Percentiles rank a stretch among this genome's conserved stretches.
These are phyloP conservation scores for Amphibalanus amphitrite DNA, from an alignment of 1,140 invertebrate genomes.

Conservation along the genomic window DNA sequence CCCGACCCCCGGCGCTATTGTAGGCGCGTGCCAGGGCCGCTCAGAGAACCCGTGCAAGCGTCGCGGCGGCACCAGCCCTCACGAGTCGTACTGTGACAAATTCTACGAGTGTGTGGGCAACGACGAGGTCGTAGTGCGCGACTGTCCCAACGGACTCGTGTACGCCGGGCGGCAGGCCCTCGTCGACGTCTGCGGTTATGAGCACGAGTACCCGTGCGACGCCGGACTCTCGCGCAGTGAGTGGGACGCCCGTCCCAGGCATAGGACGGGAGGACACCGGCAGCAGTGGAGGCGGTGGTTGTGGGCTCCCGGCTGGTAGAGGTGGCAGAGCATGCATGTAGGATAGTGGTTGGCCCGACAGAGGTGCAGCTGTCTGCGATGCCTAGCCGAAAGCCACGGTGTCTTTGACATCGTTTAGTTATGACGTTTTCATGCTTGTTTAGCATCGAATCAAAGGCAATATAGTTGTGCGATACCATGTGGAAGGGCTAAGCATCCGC, in stretches of 20 bases:
- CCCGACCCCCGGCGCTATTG: background rate
- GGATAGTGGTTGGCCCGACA: background rate
- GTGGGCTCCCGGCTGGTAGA: background rate
- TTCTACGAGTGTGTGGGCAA: constrained; percentile 26
- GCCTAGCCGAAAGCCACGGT: too few relatives aligned
- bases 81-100: constrained; percentile 28
- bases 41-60: constrained; percentile 17
- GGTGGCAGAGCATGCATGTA: constrained; percentile 5
- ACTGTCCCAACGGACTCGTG: constrained; percentile 31
- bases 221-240: constrained; percentile 23
- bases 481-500: too few relatives aligned
- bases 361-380: too few relatives aligned
- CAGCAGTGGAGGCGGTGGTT: background rate
- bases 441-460: too few relatives aligned
- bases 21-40: background rate
- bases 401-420: too few relatives aligned
- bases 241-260: constrained; percentile 16
- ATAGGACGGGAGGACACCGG: background rate
- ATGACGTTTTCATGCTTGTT: too few relatives aligned
- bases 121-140: constrained; percentile 23
- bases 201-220: constrained; percentile 29
- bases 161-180: constrained; percentile 24
- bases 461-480: too few relatives aligned
- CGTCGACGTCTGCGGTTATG: constrained; percentile 27
- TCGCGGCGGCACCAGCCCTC: constrained; percentile 20